These are phyloP conservation scores for Linnaemya vulpina DNA, from an alignment of 2,888 invertebrate species.

Conservation along the genomic window DNA sequence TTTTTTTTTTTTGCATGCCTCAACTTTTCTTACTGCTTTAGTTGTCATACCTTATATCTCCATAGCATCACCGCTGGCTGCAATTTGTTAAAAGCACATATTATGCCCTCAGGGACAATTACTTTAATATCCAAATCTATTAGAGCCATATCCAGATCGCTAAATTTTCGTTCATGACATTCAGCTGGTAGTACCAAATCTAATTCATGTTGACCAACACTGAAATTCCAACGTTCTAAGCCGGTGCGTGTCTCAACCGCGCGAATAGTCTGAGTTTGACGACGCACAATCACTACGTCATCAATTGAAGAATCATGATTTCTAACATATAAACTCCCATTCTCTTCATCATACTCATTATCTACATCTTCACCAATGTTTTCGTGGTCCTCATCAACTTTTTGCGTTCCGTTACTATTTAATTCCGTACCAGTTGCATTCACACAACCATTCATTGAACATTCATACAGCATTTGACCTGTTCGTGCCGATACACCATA, in stretches of 20 bases:
- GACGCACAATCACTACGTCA: conserved; percentile 89
- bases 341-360: conserved; percentile 57
- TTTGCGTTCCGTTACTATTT: conserved; percentile 33
- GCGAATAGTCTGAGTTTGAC: conserved; percentile 93
- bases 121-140: conserved; percentile 86
- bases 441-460: conserved; percentile 88
- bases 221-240: conserved; percentile 96
- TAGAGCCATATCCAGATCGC: conserved; percentile 78
- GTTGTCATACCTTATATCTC: conserved; percentile 87
- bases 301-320: conserved; percentile 80
- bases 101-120: conserved; percentile 88
- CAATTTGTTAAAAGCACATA: conserved; percentile 87
- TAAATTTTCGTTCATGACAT: conserved; percentile 82
- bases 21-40: background rate
- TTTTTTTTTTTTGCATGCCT: background rate
- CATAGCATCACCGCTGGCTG: conserved; percentile 86
- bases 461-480: conserved; percentile 90
- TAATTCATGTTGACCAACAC: conserved; percentile 94
- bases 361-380: conserved; percentile 49
- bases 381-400: conserved; percentile 50
- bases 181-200: conserved; percentile 85
- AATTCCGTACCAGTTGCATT: conserved; percentile 85
- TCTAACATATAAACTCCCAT: conserved; percentile 69
- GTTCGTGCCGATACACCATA: conserved; percentile 92
- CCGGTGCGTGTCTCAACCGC: conserved; percentile 95